Evolutionary conservation across 2,113 vertebrate species (phyloP).

Genomic region (Anarrhichthys ocellatus): DNA sequence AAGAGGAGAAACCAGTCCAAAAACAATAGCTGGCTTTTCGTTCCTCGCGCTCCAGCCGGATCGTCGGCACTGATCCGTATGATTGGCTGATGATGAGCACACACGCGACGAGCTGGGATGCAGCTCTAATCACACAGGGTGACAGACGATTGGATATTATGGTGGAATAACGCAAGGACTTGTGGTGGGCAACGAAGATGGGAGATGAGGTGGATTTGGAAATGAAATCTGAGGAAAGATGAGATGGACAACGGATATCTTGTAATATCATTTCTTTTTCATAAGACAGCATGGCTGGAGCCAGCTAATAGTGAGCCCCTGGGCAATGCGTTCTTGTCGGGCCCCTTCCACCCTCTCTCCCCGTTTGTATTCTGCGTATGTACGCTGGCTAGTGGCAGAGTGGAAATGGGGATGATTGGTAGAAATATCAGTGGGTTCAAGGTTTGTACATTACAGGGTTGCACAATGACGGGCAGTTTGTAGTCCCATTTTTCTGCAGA

Average conservation of each 20-base stretch:
- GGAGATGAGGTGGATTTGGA: neutral
- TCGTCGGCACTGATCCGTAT: conserved; percentile 66
- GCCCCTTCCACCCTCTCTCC: too few relatives aligned
- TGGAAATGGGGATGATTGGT: neutral
- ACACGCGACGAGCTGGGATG: neutral
- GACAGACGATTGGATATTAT: conserved; percentile 27
- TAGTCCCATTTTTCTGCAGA: neutral
- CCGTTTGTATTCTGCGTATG: neutral
- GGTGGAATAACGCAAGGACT: conserved; percentile 10
- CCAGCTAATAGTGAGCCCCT: neutral
- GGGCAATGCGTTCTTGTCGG: neutral
- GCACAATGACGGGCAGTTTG: neutral
- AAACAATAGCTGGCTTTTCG: conserved; percentile 58
- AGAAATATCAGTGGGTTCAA: neutral
- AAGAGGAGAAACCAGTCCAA: conserved; percentile 29
- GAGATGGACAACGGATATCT: neutral
- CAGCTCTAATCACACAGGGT: conserved; percentile 12
- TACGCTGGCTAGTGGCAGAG: neutral
- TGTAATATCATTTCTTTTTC: neutral
- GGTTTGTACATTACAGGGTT: neutral
- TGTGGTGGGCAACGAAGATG: neutral
- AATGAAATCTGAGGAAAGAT: neutral
- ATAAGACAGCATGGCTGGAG: neutral
- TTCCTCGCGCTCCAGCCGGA: conserved; percentile 36
- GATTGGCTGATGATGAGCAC: conserved; percentile 69